These are phyloP conservation scores for Leptosomus discolor DNA, from an alignment of 2,113 vertebrate species.

Conservation along the genomic window DNA sequence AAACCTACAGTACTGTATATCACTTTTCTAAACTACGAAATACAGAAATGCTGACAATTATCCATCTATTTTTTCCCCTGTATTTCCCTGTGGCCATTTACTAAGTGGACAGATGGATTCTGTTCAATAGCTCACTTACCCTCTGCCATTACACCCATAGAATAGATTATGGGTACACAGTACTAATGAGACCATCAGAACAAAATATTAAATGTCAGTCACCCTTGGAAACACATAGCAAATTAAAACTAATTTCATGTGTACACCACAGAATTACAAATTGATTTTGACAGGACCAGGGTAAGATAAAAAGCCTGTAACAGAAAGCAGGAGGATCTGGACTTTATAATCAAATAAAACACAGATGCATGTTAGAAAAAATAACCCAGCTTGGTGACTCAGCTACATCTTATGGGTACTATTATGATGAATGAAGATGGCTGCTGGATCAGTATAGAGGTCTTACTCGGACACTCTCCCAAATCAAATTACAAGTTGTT, in stretches of 20 bases:
- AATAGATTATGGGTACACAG: slow-evolving; percentile 8
- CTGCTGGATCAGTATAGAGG: slow-evolving; percentile 2
- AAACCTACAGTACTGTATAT: neutral
- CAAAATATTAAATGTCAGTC: slow-evolving; percentile 50
- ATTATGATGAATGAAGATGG: slow-evolving; percentile 41
- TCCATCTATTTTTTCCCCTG: neutral
- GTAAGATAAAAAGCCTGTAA: slow-evolving; percentile 54
- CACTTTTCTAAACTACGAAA: neutral
- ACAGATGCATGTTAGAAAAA: slow-evolving; percentile 42
- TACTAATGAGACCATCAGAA: slow-evolving; percentile 52
- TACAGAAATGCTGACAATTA: neutral
- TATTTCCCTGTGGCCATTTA: neutral
- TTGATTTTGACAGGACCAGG: slow-evolving; percentile 47
- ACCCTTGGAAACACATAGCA: slow-evolving; percentile 48
- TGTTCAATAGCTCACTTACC: slow-evolving; percentile 21
- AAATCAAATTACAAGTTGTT: slow-evolving; percentile 49
- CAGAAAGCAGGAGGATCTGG: slow-evolving; percentile 63
- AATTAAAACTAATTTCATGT: slow-evolving; percentile 53
- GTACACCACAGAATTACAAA: slow-evolving; percentile 44
- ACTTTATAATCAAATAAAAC: slow-evolving; percentile 59
- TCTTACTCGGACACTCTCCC: slow-evolving; percentile 19
- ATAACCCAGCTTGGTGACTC: slow-evolving; percentile 42
- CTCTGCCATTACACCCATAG: slow-evolving; percentile 28
- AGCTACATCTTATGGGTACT: slow-evolving; percentile 16
- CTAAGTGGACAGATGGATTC: slow-evolving; percentile 9